These are phyloP conservation scores for Gorsachius magnificus DNA, from an alignment of 2,797 vertebrate species.

Conservation along the genomic window DNA sequence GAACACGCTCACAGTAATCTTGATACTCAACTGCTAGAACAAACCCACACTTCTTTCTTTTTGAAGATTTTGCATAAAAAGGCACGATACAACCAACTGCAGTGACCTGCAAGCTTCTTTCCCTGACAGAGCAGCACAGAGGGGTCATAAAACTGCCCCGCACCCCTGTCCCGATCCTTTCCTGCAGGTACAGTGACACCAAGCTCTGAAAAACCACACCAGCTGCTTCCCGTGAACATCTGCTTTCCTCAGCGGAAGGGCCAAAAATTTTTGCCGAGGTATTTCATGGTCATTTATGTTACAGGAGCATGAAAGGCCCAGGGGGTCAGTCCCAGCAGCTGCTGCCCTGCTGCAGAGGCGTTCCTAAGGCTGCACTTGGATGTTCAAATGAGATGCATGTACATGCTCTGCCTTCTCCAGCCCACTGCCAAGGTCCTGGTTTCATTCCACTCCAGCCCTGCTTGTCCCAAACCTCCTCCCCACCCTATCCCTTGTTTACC, in stretches of 20 bases:
- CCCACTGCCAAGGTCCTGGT: background rate
- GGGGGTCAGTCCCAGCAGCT: background rate
- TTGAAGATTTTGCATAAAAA: background rate
- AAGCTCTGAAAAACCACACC: background rate
- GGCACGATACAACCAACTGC: background rate
- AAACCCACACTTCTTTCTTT: background rate
- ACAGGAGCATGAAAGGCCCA: background rate
- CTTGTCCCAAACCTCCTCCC: background rate
- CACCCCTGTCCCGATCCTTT: background rate
- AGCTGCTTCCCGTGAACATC: background rate
- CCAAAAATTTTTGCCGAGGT: background rate
- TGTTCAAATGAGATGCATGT: background rate
- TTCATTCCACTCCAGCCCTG: background rate
- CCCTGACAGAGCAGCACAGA: background rate
- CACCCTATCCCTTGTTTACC: accelerated
- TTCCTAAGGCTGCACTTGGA: background rate
- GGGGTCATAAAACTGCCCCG: background rate
- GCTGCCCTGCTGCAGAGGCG: background rate
- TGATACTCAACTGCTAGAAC: accelerated
- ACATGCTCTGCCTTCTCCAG: background rate
- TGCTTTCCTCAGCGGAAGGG: background rate
- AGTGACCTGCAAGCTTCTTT: background rate
- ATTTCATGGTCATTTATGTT: background rate
- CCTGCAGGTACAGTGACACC: background rate
- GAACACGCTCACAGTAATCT: background rate